phyloP scores from a whole-genome alignment of 2,888 invertebrate species.

The Pristionchus maxplancki region DNA sequence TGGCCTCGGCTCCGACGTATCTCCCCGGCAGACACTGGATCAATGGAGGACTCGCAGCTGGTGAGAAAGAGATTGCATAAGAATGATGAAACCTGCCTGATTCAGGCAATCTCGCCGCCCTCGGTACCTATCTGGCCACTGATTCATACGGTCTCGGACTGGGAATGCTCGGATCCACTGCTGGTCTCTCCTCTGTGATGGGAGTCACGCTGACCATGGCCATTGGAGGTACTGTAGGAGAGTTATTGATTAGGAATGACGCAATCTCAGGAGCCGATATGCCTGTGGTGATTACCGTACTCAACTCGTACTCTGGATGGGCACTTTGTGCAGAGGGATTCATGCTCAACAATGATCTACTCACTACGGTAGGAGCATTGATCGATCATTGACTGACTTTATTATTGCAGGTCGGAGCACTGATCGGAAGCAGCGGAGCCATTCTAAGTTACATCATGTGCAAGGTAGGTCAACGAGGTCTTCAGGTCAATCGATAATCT shows the following conservation, averaged over 20 bases:
- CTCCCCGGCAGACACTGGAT: constrained; percentile 89
- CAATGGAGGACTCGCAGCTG: constrained; percentile 81
- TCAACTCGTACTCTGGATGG: constrained; percentile 95
- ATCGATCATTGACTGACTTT: background rate
- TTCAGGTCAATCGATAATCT: background rate
- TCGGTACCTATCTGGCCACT: constrained; percentile 84
- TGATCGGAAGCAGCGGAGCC: constrained; percentile 92
- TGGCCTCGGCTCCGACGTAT: constrained; percentile 88
- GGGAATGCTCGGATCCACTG: constrained; percentile 86
- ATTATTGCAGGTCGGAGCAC: constrained; percentile 83
- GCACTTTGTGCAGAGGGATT: constrained; percentile 94
- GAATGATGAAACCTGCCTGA: background rate
- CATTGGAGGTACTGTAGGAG: constrained; percentile 87
- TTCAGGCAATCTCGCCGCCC: constrained; percentile 84
- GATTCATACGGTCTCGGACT: constrained; percentile 85
- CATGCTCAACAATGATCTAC: constrained; percentile 92
- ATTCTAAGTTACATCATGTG: constrained; percentile 95
- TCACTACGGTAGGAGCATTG: constrained; percentile 85
- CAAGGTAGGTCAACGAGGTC: constrained; percentile 82
- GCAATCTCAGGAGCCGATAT: constrained; percentile 87
- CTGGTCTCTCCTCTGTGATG: constrained; percentile 87
- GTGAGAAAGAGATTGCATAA: constrained; percentile 1
- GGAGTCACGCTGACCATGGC: constrained; percentile 89
- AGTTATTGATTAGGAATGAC: background rate
- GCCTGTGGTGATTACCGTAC: constrained; percentile 93